Percentiles rank a stretch among this genome's conserved stretches.
Evolutionary conservation across 2,113 vertebrate species (phyloP).

Genomic region (Stegastes partitus): DNA sequence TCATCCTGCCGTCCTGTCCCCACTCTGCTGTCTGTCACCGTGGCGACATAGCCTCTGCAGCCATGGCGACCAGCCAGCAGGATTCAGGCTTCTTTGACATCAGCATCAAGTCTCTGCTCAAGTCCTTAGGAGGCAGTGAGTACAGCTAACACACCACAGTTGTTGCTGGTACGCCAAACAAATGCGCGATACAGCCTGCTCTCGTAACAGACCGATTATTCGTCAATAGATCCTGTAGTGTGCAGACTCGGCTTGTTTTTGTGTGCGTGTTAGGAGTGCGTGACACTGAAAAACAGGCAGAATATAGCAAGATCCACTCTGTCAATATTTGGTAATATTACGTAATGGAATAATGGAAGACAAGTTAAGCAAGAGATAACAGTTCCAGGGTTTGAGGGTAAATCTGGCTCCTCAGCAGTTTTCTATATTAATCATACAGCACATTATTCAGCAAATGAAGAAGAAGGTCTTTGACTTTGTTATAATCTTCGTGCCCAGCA

Average conservation of each 20-base stretch:
- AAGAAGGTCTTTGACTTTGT: slow-evolving; percentile 10
- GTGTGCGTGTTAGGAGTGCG: slow-evolving; percentile 1
- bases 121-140: slow-evolving; percentile 86
- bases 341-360: slow-evolving; percentile 54
- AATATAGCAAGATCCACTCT: slow-evolving; percentile 38
- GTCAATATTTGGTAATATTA: slow-evolving; percentile 63
- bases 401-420: slow-evolving; percentile 64
- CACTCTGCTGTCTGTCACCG: slow-evolving; percentile 78
- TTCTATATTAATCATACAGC: slow-evolving; percentile 47
- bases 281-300: slow-evolving; percentile 16
- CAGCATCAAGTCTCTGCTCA: slow-evolving; percentile 86
- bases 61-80: slow-evolving; percentile 86
- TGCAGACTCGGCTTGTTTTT: slow-evolving; percentile 8
- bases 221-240: slow-evolving; percentile 18
- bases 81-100: slow-evolving; percentile 87
- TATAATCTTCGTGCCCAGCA: not conserved
- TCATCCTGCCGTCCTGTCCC: slow-evolving; percentile 77
- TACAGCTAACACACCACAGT: slow-evolving; percentile 62
- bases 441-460: slow-evolving; percentile 33
- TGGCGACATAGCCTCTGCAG: slow-evolving; percentile 82
- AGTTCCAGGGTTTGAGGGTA: slow-evolving; percentile 39
- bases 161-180: slow-evolving; percentile 27
- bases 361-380: slow-evolving; percentile 26
- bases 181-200: slow-evolving; percentile 3
- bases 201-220: not conserved